phyloP scores from a whole-genome alignment of 2,113 vertebrate species.

The Desmodus rotundus region DNA sequence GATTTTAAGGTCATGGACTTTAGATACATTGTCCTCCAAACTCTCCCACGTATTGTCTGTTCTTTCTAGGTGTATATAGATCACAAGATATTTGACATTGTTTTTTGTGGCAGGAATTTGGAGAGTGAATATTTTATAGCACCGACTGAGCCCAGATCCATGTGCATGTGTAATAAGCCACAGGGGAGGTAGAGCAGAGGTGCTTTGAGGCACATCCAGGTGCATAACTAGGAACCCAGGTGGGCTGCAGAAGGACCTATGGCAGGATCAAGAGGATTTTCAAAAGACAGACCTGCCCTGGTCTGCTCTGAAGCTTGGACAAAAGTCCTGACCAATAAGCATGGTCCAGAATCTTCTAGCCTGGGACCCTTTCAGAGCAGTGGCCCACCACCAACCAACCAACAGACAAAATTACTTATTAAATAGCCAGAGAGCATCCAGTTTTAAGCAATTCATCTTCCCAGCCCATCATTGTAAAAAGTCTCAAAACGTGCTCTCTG shows the following conservation, averaged over 20 bases:
- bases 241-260: neutral
- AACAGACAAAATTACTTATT: neutral
- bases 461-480: neutral
- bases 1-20: neutral
- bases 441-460: neutral
- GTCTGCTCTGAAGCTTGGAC: neutral
- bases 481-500: neutral
- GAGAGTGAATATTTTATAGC: neutral
- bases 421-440: neutral
- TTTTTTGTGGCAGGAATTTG: neutral
- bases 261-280: neutral
- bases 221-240: neutral
- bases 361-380: neutral
- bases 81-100: neutral
- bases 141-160: neutral
- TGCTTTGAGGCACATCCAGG: neutral
- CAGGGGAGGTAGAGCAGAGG: neutral
- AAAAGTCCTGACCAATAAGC: neutral
- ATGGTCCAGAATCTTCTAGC: neutral
- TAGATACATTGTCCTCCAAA: neutral
- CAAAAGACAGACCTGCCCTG: neutral
- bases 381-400: neutral
- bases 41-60: neutral
- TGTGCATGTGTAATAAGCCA: neutral
- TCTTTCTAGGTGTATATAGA: neutral